These are phyloP conservation scores for Telmatochromis bifrenatus DNA, from an alignment of 2,113 vertebrate genomes.

Conservation along the genomic window DNA sequence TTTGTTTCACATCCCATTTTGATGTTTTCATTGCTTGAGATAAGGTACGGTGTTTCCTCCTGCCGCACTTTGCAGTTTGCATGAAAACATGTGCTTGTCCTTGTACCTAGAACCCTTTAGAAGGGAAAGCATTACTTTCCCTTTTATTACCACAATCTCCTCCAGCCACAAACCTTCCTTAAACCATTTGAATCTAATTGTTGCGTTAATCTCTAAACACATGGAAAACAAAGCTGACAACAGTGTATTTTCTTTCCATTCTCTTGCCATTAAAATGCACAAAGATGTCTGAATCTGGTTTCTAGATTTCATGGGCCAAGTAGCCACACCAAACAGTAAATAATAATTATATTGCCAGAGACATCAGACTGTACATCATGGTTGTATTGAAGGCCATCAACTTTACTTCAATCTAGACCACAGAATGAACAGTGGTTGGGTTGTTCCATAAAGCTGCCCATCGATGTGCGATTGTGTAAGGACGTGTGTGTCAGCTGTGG, in stretches of 20 bases:
- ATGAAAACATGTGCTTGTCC: neutral
- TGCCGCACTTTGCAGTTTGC: neutral
- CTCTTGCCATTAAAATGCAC: neutral
- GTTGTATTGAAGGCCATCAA: neutral
- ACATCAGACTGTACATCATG: neutral
- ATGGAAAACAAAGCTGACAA: neutral
- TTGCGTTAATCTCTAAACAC: neutral
- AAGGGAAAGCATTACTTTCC: neutral
- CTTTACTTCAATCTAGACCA: neutral
- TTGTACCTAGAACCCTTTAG: neutral
- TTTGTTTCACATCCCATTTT: neutral
- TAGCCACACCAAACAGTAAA: neutral
- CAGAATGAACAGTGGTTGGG: neutral
- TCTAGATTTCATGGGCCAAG: neutral
- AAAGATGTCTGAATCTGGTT: neutral
- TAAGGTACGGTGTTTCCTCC: neutral
- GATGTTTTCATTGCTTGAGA: neutral
- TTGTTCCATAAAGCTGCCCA: neutral
- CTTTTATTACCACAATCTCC: neutral
- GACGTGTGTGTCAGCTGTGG: neutral
- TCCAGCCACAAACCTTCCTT: neutral
- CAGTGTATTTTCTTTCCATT: neutral
- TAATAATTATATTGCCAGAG: neutral
- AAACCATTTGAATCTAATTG: neutral
- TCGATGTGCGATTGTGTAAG: neutral